Evolutionary conservation across 2,888 invertebrate species (phyloP).

Genomic region (Phengaris alcon): DNA sequence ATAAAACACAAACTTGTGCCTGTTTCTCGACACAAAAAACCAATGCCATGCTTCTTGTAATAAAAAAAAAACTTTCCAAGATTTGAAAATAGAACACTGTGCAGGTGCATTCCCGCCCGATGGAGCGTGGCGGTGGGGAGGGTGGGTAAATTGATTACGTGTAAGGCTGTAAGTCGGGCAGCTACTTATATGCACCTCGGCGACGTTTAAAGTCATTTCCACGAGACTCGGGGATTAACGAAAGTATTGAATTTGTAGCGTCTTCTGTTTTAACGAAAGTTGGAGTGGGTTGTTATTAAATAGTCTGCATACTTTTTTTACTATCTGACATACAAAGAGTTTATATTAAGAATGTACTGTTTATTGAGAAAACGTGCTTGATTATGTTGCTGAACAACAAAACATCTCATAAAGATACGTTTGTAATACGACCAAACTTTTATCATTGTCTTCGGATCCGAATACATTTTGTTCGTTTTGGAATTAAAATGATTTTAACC

Average conservation of each 20-base stretch:
- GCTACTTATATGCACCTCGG: slow-evolving; percentile 67
- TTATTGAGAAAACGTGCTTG: no score
- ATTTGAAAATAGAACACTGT: slow-evolving; percentile 11
- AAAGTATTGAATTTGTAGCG: slow-evolving; percentile 21
- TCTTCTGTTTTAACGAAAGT: neutral
- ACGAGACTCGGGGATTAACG: slow-evolving; percentile 15
- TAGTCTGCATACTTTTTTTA: no score
- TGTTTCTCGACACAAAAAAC: neutral
- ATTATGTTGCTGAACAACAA: no score
- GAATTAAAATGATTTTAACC: slow-evolving; percentile 12
- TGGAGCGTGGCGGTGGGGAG: slow-evolving; percentile 35
- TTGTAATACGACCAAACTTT: neutral
- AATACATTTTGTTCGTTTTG: neutral
- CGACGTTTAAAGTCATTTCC: slow-evolving; percentile 55
- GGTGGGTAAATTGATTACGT: slow-evolving; percentile 68
- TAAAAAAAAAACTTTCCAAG: neutral
- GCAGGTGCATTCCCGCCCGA: slow-evolving; percentile 28
- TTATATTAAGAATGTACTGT: no score
- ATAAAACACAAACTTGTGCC: neutral
- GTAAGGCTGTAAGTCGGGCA: slow-evolving; percentile 64
- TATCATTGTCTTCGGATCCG: neutral
- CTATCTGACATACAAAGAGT: no score
- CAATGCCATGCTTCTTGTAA: neutral
- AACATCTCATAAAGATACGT: no score
- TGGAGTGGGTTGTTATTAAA: no score